phyloP scores from a whole-genome alignment of 2,113 vertebrate species.

The Pica pica region DNA sequence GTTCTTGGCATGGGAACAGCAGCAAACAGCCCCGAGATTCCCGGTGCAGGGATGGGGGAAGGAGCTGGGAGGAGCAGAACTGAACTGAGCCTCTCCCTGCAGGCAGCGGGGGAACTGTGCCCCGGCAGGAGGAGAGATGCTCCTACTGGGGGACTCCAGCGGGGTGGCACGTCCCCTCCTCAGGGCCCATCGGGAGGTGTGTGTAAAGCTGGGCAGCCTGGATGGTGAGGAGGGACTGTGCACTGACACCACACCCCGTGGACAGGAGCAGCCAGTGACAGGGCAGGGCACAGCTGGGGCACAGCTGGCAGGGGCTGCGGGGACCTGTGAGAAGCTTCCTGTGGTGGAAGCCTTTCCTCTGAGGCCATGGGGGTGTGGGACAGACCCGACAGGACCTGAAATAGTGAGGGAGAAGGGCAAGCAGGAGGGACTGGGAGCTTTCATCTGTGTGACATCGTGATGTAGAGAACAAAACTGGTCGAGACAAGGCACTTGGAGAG shows the following conservation, averaged over 20 bases:
- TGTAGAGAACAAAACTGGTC: neutral
- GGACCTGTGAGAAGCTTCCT: neutral
- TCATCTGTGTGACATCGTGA: accelerated
- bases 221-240: neutral
- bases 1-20: neutral
- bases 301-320: neutral
- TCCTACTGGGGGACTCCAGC: neutral
- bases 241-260: accelerated
- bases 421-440: neutral
- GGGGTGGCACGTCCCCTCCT: accelerated
- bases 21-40: neutral
- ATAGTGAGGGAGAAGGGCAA: neutral
- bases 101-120: neutral
- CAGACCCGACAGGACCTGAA: neutral
- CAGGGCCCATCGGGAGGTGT: neutral
- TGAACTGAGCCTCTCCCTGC: neutral
- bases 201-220: neutral
- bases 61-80: neutral
- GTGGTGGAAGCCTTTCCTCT: neutral
- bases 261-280: neutral
- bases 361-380: neutral
- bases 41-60: accelerated
- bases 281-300: neutral
- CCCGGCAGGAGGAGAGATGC: neutral
- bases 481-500: neutral